phyloP scores from a whole-genome alignment of 2,888 invertebrate species.

The Diarsia mendica region DNA sequence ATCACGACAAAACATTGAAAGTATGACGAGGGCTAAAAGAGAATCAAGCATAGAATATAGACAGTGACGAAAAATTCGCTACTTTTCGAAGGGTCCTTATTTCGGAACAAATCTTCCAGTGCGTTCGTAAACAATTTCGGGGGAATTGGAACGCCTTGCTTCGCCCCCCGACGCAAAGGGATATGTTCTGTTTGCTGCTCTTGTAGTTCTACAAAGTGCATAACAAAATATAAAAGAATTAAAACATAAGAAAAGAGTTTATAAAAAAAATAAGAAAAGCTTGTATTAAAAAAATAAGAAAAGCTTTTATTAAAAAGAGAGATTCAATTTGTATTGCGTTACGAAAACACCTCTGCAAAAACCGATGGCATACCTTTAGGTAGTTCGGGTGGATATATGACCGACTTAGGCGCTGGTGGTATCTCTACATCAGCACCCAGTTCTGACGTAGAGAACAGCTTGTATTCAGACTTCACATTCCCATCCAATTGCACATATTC shows the following conservation, averaged over 20 bases:
- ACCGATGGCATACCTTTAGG: constrained; percentile 75
- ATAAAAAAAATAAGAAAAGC: too few relatives aligned
- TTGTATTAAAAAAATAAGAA: too few relatives aligned
- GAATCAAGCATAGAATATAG: background rate
- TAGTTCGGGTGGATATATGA: constrained; percentile 82
- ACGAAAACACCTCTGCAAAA: background rate
- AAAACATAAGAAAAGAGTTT: too few relatives aligned
- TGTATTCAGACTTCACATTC: constrained; percentile 76
- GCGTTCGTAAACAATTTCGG: too few relatives aligned
- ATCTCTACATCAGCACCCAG: constrained; percentile 80
- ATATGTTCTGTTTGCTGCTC: too few relatives aligned
- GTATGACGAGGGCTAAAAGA: background rate
- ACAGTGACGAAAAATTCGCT: background rate
- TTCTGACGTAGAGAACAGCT: constrained; percentile 76
- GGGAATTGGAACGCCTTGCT: too few relatives aligned
- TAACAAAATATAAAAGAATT: too few relatives aligned
- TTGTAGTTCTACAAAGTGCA: too few relatives aligned
- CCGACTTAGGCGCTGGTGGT: constrained; percentile 81
- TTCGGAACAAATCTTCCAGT: too few relatives aligned
- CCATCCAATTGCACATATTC: constrained; percentile 84
- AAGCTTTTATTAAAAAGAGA: too few relatives aligned
- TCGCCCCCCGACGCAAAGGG: too few relatives aligned
- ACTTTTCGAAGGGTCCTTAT: too few relatives aligned
- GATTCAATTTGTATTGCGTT: background rate
- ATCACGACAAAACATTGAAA: background rate